A percentile compares a stretch with the other conserved stretches of the same genome.
phyloP scores from a whole-genome alignment of 2,113 vertebrate genomes.

The Mirza zaza region DNA sequence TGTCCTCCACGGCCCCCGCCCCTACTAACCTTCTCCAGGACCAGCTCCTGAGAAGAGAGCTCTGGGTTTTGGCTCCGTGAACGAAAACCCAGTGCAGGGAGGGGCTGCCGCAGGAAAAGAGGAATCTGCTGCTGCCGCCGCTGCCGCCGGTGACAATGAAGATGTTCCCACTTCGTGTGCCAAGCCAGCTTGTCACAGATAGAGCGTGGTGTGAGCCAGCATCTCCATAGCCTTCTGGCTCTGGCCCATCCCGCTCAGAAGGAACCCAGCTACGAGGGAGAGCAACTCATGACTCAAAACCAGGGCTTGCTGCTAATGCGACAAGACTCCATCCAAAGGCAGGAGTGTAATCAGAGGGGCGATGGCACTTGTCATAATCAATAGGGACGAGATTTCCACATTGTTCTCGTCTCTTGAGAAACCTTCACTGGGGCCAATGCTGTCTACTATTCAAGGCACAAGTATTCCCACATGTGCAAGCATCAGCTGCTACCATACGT shows the following conservation, averaged over 20 bases:
- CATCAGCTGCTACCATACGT: background rate
- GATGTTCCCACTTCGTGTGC: background rate
- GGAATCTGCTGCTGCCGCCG: background rate
- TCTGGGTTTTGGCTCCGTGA: background rate
- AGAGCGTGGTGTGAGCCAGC: background rate
- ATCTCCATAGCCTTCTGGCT: slow-evolving; percentile 48
- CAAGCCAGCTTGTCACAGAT: slow-evolving; percentile 29
- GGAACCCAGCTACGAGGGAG: background rate
- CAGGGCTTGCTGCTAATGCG: background rate
- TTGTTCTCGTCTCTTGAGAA: background rate
- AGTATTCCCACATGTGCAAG: too few species aligned
- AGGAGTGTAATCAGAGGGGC: background rate
- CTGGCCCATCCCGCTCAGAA: slow-evolving; percentile 13
- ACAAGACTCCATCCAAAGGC: slow-evolving; percentile 31
- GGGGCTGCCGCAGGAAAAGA: background rate
- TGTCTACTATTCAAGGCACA: background rate
- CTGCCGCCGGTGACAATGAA: slow-evolving; percentile 14
- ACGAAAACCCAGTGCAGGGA: background rate
- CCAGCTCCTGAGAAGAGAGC: background rate
- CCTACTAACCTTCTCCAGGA: background rate
- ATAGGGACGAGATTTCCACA: background rate
- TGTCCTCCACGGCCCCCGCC: rapidly evolving
- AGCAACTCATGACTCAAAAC: slow-evolving; percentile 46
- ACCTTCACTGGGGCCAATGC: rapidly evolving
- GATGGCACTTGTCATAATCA: background rate